Base-by-base conservation (phyloP, 2,888 invertebrate species). In the Lasioglossum zephyrum region DNA sequence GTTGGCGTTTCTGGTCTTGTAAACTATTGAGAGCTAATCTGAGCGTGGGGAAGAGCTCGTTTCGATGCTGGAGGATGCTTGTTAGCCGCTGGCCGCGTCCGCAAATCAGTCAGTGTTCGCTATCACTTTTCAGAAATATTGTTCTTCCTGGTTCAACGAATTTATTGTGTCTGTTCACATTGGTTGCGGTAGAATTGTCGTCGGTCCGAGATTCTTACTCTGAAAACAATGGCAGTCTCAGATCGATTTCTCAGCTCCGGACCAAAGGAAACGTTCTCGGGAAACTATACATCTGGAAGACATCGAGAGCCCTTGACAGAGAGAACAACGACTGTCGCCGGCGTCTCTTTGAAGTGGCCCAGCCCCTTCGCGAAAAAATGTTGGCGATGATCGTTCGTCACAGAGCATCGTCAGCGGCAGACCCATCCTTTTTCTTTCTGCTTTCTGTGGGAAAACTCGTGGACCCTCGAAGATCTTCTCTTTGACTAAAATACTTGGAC, bases 351-450 rank as follows among this genome's bases (percentile, higher is more conserved):
- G 49, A 73, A 79, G 74, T 79, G 75, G 69, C 18, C 60, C 79
- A 36, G 76, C 26, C 41, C 73, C 66, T 31, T 31, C 66, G 8
- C 66, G 36, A 85, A 88, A 76, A 82, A 88, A 85, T 77, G 44
- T 79, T 86, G 73, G 53, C 86, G 66, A 73, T 73, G 79, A 41
- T 83, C 85, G 79, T 91, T 89, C 81, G 76, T 77, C 84, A 85
- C 86, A 75, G 74, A 63, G 74, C 77, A 63, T 83, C 85, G 41
- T 78, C 39, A 69, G 69, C 81, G 75, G 74, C 72, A 22, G 73
- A 26, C 57, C 31, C 66, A 11, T 2, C n/a, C 70, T 26, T 72
- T 44, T 72, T 72, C n/a, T n/a, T 44, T 11, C 26, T 13, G 41
- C 22, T 22, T n/a, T 26, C n/a, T n/a, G 9, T n/a, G 22, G 22